Percentiles rank a stretch among this genome's conserved stretches.
phyloP scores from a whole-genome alignment of 64 coral and sea anemone species.

The Montipora efflorescens region DNA sequence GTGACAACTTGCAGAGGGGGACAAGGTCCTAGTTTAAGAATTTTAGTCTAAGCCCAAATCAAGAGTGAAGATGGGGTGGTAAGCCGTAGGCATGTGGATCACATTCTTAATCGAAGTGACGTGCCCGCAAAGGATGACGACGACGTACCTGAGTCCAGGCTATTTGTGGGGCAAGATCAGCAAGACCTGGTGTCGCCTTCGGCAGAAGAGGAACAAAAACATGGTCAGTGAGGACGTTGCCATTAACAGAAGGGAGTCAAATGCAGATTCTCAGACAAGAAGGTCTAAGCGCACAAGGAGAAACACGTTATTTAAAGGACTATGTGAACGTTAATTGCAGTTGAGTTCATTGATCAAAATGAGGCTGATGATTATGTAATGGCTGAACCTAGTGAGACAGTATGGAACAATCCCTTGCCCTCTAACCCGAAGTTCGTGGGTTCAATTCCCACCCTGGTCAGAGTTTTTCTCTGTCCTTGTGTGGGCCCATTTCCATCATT shows the following conservation, averaged over 20 bases:
- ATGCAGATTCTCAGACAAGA: background rate
- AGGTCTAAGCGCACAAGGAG: background rate
- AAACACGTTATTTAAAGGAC: background rate
- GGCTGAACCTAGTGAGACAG: too few species aligned
- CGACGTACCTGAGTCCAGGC: background rate
- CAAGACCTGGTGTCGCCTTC: background rate
- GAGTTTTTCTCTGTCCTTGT: too few species aligned
- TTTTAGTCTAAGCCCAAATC: background rate
- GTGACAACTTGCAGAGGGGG: constrained; percentile 8
- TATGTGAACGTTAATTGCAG: too few species aligned
- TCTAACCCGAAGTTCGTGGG: too few species aligned
- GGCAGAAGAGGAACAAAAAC: background rate
- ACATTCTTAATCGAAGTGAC: background rate
- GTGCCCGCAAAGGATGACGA: background rate
- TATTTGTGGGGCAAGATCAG: background rate
- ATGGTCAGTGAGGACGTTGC: background rate
- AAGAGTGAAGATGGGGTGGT: constrained; percentile 4
- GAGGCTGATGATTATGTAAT: too few species aligned
- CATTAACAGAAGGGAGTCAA: background rate
- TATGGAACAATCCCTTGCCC: too few species aligned
- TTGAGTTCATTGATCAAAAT: too few species aligned
- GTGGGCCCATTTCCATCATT: too few species aligned
- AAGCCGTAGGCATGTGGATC: background rate
- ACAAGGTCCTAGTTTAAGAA: background rate
- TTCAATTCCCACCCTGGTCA: too few species aligned